Base-by-base conservation (phyloP, 2,113 vertebrate genomes). In the Calyptomena viridis region DNA sequence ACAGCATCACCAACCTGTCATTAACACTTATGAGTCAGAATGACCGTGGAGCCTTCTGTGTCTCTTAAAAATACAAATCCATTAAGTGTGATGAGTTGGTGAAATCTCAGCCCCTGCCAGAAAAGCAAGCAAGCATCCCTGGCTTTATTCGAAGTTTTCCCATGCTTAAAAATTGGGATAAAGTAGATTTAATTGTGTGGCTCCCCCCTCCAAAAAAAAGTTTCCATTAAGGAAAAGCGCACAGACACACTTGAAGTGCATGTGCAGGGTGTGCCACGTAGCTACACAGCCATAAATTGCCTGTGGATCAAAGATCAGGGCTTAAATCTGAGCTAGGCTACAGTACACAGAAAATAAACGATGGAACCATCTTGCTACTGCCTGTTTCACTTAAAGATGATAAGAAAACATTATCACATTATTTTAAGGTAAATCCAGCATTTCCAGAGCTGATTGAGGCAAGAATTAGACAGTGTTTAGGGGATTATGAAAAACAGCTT, bases 401-500 rank as follows among this genome's bases (percentile, higher is more conserved):
- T 98, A 98, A 98, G 97, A 95, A 97, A 98, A 97, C 96, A 97
- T 98, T 98, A 98, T 98, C 98, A 98, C 97, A 98, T 98, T 98
- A 98, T 98, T 98, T 98, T 98, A 98, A 98, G 98, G 98, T 98
- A 98, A 98, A 98, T 97, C 97, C 97, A 97, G 97, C 97, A 97
- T 98, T 98, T 98, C 98, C 97, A 97, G 97, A 98, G 95, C 97
- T 97, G 98, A 98, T 97, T 97, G 97, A 98, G 97, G 97, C 97
- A 97, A 97, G 98, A 98, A 98, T 98, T 98, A 98, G 98, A 97
- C 98, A 98, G 98, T 98, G 98, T 99, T 99, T 98, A 98, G 98
- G 98, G 98, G 98, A 99, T 98, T 98, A 98, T 98, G 98, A 98
- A 98, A 98, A 98, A 98, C 97, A 98, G 98, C 98, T 98, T 98